phyloP scores from a whole-genome alignment of 1,140 invertebrate species.

The Dendroctonus ponderosae region DNA sequence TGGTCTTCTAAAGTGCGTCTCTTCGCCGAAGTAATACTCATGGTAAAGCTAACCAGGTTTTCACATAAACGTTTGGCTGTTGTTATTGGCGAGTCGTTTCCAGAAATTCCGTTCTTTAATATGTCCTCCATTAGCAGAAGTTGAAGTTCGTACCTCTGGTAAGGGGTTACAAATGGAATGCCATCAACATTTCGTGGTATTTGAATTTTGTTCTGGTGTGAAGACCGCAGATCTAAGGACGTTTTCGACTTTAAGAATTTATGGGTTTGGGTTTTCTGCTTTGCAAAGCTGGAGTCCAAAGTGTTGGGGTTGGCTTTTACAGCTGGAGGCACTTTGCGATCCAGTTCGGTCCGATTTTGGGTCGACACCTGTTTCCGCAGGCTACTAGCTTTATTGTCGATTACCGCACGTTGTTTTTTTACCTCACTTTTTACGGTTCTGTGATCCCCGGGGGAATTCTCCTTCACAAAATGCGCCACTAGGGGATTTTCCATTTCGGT shows the following conservation, averaged over 20 bases:
- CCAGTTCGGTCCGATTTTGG: not conserved
- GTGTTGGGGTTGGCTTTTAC: constrained; percentile 16
- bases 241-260: constrained; percentile 55
- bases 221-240: constrained; percentile 52
- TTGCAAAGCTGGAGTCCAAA: constrained; percentile 20
- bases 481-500: constrained; percentile 40
- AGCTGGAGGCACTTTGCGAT: not conserved
- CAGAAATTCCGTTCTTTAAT: constrained; percentile 70
- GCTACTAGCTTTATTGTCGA: constrained; percentile 36
- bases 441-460: constrained; percentile 41
- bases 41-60: constrained; percentile 75
- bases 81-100: constrained; percentile 55
- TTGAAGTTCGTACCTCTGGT: constrained; percentile 77
- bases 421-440: constrained; percentile 16
- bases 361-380: constrained; percentile 37
- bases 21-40: constrained; percentile 75
- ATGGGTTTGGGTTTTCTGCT: constrained; percentile 33
- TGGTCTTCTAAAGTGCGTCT: constrained; percentile 76
- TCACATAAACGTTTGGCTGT: constrained; percentile 69
- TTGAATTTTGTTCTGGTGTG: constrained; percentile 30
- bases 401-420: constrained; percentile 20
- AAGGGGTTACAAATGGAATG: constrained; percentile 74
- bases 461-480: constrained; percentile 42
- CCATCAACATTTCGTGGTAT: constrained; percentile 54
- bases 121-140: constrained; percentile 79